These are phyloP conservation scores for Carpatolechia fugitivella DNA, from an alignment of 2,888 invertebrate species.

Conservation along the genomic window DNA sequence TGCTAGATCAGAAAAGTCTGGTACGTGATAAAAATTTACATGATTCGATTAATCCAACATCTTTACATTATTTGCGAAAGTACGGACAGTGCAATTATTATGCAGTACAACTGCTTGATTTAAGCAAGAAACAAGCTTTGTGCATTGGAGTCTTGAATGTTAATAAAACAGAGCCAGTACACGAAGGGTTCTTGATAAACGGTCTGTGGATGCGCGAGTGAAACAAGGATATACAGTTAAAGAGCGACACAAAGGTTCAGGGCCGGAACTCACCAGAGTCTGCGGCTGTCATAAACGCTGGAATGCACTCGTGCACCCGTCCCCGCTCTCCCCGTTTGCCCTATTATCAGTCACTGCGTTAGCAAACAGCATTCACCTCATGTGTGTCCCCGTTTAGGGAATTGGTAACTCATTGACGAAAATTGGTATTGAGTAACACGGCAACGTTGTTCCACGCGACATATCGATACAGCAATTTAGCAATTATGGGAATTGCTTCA, in stretches of 20 bases:
- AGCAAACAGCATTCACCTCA: slow-evolving; percentile 44
- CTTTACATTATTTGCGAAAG: slow-evolving; percentile 14
- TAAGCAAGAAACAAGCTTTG: background rate
- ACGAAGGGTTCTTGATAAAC: slow-evolving; percentile 30
- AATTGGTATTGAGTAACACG: slow-evolving; percentile 2
- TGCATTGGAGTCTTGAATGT: slow-evolving; percentile 14
- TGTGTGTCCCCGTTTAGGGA: slow-evolving; percentile 30
- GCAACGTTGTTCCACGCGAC: background rate
- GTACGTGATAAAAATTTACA: background rate
- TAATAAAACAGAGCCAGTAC: slow-evolving; percentile 21
- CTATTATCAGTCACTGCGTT: slow-evolving; percentile 49
- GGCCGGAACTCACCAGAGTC: slow-evolving; percentile 35
- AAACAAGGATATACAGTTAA: slow-evolving; percentile 35
- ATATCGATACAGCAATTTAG: slow-evolving; percentile 11
- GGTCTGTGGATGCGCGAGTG: slow-evolving; percentile 31
- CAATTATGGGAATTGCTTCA: slow-evolving; percentile 16
- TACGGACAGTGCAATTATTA: background rate
- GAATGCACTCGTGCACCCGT: slow-evolving; percentile 43
- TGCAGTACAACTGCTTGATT: background rate
- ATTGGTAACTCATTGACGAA: slow-evolving; percentile 20
- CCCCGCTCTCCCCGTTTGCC: slow-evolving; percentile 30
- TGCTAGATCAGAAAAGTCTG: background rate
- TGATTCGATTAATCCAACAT: background rate
- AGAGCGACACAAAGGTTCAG: slow-evolving; percentile 34
- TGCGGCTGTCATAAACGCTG: slow-evolving; percentile 51